Base-by-base conservation (phyloP, 2,888 invertebrate genomes). In the Tetranychus piercei region DNA sequence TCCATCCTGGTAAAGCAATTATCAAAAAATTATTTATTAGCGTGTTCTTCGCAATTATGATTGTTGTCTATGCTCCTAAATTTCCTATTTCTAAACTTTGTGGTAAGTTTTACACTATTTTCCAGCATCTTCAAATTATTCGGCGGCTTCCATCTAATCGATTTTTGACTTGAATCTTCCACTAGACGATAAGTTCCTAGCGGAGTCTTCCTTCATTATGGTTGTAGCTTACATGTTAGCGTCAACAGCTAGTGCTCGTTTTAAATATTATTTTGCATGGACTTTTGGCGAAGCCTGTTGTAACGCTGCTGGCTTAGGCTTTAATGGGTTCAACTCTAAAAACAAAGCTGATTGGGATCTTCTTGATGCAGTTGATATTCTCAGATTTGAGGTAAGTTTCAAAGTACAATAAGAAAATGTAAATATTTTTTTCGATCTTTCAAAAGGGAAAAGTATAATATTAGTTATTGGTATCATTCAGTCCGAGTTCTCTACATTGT, bases 231-330 rank as follows among this genome's bases (percentile, higher is more conserved):
- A 76, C 45, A 20, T 77, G 18, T 66, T 72, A 43, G 72, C 71
- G 18, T 66, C 72, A 8, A 71, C 76, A 71, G 44, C 71, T 44
- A 44, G 34, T 45, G 76, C 75, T 23, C 78, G 82, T 7, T 78
- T 80, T 44, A 80, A 81, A 69, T 82, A 82, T 77, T 82, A 82
- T 78, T 81, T 80, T 74, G 82, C 81, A 18, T 82, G 82, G 82
- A 79, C 78, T 89, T 89, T 71, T 80, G 92, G 94, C 7, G 97
- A 97, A 83, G 92, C 93, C 1, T 90, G 95, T 79, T 94, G 93
- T 83, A 95, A 96, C 83, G 91, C 92, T 82, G 90, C 91, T 23
- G 97, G 97, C 1, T 87, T 97, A 81, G 92, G 92, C 20, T 92
- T 89, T 81, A 87, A 87, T 80, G 95, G 95, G 0, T 91, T 88